Conservation (phyloP, 2,888 invertebrate species). For the Scaptomyza reducta region DNA sequence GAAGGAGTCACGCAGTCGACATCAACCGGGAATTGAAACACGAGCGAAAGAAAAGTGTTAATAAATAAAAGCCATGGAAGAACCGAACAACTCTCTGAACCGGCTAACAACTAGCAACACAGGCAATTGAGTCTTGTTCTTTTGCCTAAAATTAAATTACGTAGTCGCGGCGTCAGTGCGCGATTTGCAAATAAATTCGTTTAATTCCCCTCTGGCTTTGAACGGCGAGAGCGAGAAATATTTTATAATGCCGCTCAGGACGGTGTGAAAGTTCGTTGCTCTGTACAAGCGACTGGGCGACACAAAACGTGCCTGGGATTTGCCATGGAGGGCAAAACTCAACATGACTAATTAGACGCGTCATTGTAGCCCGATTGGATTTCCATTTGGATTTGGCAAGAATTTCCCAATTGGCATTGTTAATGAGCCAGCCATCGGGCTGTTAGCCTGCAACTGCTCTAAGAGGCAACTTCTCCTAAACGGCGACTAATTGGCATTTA, state of each 20-base stretch:
- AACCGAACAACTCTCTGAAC: slow-evolving; percentile 1
- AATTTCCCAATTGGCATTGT: slow-evolving; percentile 68
- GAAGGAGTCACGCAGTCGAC: slow-evolving; percentile 69
- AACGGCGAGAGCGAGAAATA: slow-evolving; percentile 40
- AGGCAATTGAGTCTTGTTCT: slow-evolving; percentile 5
- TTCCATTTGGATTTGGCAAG: slow-evolving; percentile 57
- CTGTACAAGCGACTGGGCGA: slow-evolving; percentile 18
- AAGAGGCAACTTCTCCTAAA: slow-evolving; percentile 50
- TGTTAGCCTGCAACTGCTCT: slow-evolving; percentile 7
- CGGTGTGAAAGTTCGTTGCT: slow-evolving; percentile 43
- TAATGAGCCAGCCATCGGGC: slow-evolving; percentile 58
- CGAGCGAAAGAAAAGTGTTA: slow-evolving; percentile 73
- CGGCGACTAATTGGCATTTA: slow-evolving; percentile 75
- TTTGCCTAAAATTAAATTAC: slow-evolving; percentile 54
- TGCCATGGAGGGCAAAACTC: slow-evolving; percentile 40
- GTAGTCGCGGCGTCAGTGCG: slow-evolving; percentile 33
- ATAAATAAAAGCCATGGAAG: slow-evolving; percentile 61
- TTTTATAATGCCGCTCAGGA: slow-evolving; percentile 66
- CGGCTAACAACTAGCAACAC: neutral
- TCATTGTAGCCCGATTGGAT: slow-evolving; percentile 76
- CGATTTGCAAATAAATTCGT: slow-evolving; percentile 78
- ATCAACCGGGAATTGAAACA: slow-evolving; percentile 46
- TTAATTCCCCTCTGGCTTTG: slow-evolving; percentile 70
- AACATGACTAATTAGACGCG: slow-evolving; percentile 76
- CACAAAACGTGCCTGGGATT: slow-evolving; percentile 71